Evolutionary conservation across 2,113 vertebrate species (phyloP), one percentile per base, ranked within the genome.

Genomic region (Sminthopsis crassicaudata): DNA sequence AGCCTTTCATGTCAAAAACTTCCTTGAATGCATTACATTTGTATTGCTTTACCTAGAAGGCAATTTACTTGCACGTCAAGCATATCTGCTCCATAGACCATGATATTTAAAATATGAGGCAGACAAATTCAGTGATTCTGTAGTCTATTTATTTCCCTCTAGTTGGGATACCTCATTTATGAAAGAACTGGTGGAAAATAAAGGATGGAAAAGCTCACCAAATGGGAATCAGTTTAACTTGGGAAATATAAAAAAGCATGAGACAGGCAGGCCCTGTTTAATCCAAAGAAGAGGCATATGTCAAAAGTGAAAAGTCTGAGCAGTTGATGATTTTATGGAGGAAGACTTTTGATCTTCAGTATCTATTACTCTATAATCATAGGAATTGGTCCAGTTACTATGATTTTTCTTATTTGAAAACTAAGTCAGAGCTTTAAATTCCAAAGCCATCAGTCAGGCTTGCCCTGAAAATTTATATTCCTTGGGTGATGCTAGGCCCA

Each of bases 371-470:
- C 46, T 94, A 67, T 95, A 30, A 84, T 96, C 91, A 94, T 54
- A 0, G 0, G 23, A 90, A 93, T 97, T 46, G 46, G 96, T 97
- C 92, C 91, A 94, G 6, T 84, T 93, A 24, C 46, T 91, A 76
- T 67, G 92, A 91, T 48, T 95, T 98, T 97, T 94, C 46, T 42
- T 94, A 96, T 93, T 95, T 97, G 89, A 90, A 96, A 97, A 84
- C 53, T 95, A 89, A 46, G 91, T 93, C 91, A 96, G 92, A 97
- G 60, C 93, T 97, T 53, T 84, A 94, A 97, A 42, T 30, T 6
- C 24, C 92, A 54, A 94, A 97, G 0, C 51, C 2, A 53, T 55
- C 48, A 67, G 46, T 53, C 93, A 94, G 60, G 53, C 54, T 96
- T 27, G 55, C 0, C 51, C 95, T 53, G 36, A 88, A 54, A 90